Conservation (phyloP, 1,140 invertebrate genomes). For the Hycleus phaleratus region DNA sequence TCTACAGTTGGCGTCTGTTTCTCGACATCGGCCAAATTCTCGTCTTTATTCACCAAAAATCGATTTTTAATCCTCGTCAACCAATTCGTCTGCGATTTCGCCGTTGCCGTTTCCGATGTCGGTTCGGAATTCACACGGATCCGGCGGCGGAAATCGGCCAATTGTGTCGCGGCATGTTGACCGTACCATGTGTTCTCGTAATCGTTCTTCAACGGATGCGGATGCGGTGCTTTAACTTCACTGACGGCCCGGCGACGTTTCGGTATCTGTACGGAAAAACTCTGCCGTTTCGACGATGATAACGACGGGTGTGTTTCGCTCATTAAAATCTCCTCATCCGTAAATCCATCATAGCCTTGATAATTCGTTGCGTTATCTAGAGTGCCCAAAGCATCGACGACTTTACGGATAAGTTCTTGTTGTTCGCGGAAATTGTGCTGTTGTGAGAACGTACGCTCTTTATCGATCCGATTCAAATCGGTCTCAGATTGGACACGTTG, state of each 20-base stretch:
- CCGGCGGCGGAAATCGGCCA: conserved; percentile 46
- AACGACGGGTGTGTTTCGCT: conserved; percentile 54
- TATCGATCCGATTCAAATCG: conserved; percentile 67
- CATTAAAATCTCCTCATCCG: conserved; percentile 52
- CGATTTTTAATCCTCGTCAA: conserved; percentile 22
- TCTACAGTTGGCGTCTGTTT: conserved; percentile 19
- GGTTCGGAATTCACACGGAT: conserved; percentile 24
- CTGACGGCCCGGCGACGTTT: conserved; percentile 47
- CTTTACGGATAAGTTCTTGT: conserved; percentile 60
- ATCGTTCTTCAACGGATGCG: conserved; percentile 41
- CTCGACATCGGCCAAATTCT: conserved; percentile 30
- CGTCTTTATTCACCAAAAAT: conserved; percentile 19
- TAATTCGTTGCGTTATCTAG: conserved; percentile 38
- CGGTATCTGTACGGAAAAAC: conserved; percentile 40
- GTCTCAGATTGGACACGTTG: conserved; percentile 64
- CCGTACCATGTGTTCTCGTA: conserved; percentile 63
- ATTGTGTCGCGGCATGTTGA: conserved; percentile 41
- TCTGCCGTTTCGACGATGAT: conserved; percentile 43
- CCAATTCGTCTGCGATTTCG: conserved; percentile 8
- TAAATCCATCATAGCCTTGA: conserved; percentile 36
- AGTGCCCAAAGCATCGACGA: conserved; percentile 62
- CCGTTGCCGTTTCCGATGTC: conserved; percentile 14
- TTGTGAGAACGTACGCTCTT: conserved; percentile 60
- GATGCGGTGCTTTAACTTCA: conserved; percentile 40
- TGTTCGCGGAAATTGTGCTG: conserved; percentile 54